Conservation (phyloP, 2,113 vertebrate genomes). For the Probosciger aterrimus region DNA sequence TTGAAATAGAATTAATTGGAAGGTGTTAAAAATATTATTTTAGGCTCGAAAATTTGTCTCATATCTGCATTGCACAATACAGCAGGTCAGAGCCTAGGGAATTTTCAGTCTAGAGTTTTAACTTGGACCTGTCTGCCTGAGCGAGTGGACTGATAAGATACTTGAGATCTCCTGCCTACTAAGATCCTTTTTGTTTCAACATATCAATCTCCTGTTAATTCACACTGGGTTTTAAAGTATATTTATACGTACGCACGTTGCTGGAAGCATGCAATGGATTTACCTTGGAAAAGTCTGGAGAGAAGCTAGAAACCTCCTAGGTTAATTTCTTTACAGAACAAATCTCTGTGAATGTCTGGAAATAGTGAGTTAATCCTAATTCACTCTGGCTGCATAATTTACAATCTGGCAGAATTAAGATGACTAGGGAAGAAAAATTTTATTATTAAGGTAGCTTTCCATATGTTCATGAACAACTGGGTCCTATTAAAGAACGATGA, state of each 20-base stretch:
- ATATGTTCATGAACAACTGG: constrained; percentile 45
- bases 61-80: not conserved
- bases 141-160: not conserved
- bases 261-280: not conserved
- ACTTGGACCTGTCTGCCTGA: not conserved
- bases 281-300: not conserved
- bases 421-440: constrained; percentile 35
- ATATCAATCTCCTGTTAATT: not conserved
- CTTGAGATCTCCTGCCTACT: not conserved
- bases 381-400: constrained; percentile 3
- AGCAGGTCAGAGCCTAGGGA: not conserved
- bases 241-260: not conserved
- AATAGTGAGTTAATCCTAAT: not conserved
- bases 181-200: not conserved
- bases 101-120: not conserved
- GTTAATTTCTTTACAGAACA: not conserved
- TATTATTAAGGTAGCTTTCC: constrained; percentile 45
- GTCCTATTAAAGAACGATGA: constrained; percentile 66
- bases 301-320: not conserved
- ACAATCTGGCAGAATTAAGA: constrained; percentile 10
- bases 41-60: not conserved
- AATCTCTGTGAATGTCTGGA: not conserved
- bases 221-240: not conserved
- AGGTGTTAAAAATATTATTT: not conserved
- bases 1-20: not conserved